phyloP scores from a whole-genome alignment of 2,797 vertebrate genomes.

The Sebastolobus alascanus region DNA sequence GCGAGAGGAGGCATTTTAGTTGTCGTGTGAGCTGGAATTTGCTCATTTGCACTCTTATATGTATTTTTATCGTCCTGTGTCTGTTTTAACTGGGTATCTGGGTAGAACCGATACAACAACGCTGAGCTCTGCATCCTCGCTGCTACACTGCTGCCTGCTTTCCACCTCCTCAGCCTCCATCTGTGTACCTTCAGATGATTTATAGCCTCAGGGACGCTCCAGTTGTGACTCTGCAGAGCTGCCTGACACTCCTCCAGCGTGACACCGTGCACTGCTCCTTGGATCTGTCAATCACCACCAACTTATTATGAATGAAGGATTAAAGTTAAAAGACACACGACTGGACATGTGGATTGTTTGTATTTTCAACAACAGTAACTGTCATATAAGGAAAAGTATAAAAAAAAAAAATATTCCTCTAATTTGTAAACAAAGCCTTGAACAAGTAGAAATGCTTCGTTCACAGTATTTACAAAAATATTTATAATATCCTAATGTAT shows the following conservation, averaged over 20 bases:
- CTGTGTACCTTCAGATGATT: slow-evolving; percentile 92
- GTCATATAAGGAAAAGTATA: background rate
- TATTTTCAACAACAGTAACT: background rate
- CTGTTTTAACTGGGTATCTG: too few relatives aligned
- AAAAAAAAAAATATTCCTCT: background rate
- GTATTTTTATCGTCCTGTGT: background rate
- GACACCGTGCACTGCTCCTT: slow-evolving; percentile 94
- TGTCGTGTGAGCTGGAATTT: background rate
- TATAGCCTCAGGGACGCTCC: slow-evolving; percentile 89
- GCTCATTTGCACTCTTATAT: background rate
- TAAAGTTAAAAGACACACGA: background rate
- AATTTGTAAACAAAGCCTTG: background rate
- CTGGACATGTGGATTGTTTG: background rate
- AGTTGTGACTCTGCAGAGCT: slow-evolving; percentile 90
- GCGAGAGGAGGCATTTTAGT: background rate
- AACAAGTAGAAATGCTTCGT: background rate
- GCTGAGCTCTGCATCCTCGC: accelerated
- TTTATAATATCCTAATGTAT: background rate
- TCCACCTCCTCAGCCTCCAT: background rate
- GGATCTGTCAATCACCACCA: slow-evolving; percentile 85
- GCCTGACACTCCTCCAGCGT: slow-evolving; percentile 94
- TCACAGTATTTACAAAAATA: background rate
- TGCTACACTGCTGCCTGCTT: too few relatives aligned
- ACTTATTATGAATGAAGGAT: background rate
- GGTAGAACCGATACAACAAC: too few relatives aligned